Conservation (phyloP, 1,140 invertebrate genomes). For the Plutomurus gul region DNA sequence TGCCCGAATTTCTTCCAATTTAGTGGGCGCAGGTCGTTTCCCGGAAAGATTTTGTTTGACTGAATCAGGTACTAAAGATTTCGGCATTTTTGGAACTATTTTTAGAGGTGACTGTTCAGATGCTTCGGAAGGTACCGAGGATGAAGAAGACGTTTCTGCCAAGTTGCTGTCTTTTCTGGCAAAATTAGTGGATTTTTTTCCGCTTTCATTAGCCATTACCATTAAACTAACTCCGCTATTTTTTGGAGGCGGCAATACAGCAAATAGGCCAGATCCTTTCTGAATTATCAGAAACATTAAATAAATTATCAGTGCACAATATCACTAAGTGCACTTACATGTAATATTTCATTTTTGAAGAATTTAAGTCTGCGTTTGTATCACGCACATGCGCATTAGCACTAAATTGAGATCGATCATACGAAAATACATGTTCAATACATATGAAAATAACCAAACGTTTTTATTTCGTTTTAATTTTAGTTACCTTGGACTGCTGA, state of each 20-base stretch:
- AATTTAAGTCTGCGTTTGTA: no score
- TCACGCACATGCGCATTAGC: no score
- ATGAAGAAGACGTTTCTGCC: not conserved
- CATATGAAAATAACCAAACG: no score
- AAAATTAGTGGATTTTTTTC: not conserved
- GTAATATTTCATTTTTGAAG: no score
- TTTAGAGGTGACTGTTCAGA: not conserved
- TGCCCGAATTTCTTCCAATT: conserved; percentile 46
- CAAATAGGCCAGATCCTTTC: conserved; percentile 56
- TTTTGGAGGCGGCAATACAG: conserved; percentile 60
- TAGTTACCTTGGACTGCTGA: conserved; percentile 10
- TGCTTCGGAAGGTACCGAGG: not conserved
- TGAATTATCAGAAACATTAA: conserved; percentile 52
- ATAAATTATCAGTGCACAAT: not conserved
- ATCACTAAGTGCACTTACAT: no score
- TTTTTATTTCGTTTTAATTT: no score
- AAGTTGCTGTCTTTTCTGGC: not conserved
- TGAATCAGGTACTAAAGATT: conserved; percentile 40
- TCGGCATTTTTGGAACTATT: not conserved
- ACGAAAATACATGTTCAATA: no score
- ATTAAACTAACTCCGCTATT: conserved; percentile 12
- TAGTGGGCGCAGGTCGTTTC: conserved; percentile 42
- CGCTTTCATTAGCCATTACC: not conserved
- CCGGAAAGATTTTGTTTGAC: conserved; percentile 35
- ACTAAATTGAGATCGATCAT: no score